A percentile compares a stretch with the other conserved stretches of the same genome.
These are phyloP conservation scores for Plebejus melissa DNA, from an alignment of 2,888 invertebrate genomes.

Conservation along the genomic window DNA sequence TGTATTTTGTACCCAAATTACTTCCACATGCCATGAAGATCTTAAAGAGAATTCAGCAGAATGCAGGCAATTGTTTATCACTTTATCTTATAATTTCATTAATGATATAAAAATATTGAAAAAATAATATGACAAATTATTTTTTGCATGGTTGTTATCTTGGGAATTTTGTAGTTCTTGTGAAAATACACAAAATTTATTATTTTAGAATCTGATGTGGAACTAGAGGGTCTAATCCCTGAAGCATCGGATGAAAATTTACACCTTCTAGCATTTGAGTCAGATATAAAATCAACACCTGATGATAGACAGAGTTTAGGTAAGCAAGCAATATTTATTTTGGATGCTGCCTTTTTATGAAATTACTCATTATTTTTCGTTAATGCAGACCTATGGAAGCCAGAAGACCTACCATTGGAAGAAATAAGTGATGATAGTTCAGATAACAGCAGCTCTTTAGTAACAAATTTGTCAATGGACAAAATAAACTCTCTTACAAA, in stretches of 20 bases:
- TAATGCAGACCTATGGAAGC: slow-evolving; percentile 65
- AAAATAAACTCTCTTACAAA: slow-evolving; percentile 60
- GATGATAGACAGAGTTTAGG: slow-evolving; percentile 68
- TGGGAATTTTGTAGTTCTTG: neutral
- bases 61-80: slow-evolving; percentile 52
- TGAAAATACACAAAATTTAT: slow-evolving; percentile 13
- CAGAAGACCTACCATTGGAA: slow-evolving; percentile 62
- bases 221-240: slow-evolving; percentile 67
- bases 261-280: slow-evolving; percentile 63
- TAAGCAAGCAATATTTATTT: slow-evolving; percentile 38
- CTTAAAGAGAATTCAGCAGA: slow-evolving; percentile 57
- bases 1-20: slow-evolving; percentile 55
- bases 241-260: slow-evolving; percentile 63
- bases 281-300: slow-evolving; percentile 49
- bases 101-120: neutral
- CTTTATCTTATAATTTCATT: neutral
- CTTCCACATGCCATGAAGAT: slow-evolving; percentile 51
- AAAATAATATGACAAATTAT: slow-evolving; percentile 1
- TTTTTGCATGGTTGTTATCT: slow-evolving; percentile 4
- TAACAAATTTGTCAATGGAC: slow-evolving; percentile 65
- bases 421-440: slow-evolving; percentile 73
- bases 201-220: slow-evolving; percentile 64
- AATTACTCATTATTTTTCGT: neutral
- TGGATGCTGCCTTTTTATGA: neutral
- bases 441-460: slow-evolving; percentile 66